Conservation (phyloP, 2,888 invertebrate genomes). For the Nemotelus nigrinus region DNA sequence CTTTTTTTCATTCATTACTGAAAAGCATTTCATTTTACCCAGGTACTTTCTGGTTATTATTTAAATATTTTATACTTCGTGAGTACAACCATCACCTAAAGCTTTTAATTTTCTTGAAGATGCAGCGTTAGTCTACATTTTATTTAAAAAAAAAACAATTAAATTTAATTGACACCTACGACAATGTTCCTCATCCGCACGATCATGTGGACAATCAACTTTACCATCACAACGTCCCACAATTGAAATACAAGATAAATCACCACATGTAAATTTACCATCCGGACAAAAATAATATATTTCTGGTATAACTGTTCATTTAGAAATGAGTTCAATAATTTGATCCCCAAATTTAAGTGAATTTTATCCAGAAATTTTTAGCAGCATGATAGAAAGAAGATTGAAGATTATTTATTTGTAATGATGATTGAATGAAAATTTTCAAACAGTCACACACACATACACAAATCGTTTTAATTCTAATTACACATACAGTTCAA, state of each 20-base stretch:
- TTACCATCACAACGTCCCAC: slow-evolving; percentile 77
- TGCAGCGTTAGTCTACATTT: too few species aligned
- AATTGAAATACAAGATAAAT: slow-evolving; percentile 78
- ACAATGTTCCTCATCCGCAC: slow-evolving; percentile 72
- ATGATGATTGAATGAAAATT: background rate
- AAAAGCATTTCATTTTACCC: too few species aligned
- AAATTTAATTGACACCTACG: slow-evolving; percentile 66
- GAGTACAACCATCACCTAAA: too few species aligned
- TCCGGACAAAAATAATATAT: slow-evolving; percentile 63
- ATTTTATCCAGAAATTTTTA: background rate
- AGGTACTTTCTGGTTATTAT: background rate
- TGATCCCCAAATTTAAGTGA: background rate
- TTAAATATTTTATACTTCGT: background rate
- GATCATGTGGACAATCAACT: slow-evolving; percentile 75
- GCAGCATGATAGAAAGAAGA: background rate
- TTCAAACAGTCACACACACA: background rate
- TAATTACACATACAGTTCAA: too few species aligned
- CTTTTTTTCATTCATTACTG: too few species aligned
- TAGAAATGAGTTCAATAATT: slow-evolving; percentile 51
- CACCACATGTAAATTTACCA: slow-evolving; percentile 76
- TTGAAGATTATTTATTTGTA: background rate
- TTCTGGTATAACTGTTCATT: slow-evolving; percentile 63
- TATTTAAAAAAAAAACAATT: too few species aligned
- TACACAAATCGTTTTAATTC: background rate
- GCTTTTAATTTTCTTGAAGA: too few species aligned